Base-by-base conservation (phyloP, 2,888 invertebrate genomes). In the Selenia dentaria region DNA sequence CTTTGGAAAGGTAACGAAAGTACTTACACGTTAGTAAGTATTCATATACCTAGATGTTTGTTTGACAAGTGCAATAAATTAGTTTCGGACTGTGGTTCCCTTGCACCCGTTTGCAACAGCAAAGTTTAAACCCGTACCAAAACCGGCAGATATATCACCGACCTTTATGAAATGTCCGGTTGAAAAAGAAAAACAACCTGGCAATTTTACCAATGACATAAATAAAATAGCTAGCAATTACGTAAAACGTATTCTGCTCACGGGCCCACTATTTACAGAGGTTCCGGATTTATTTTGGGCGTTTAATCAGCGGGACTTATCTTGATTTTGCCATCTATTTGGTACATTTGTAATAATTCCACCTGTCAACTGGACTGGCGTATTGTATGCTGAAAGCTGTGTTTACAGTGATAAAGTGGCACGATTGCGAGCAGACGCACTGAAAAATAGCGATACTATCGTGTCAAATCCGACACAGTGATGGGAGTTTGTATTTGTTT, bases 231-330 rank as follows among this genome's bases (percentile, higher is more conserved):
- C 51, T 46, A 52, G 44, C 51, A 59, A 59, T 57, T 55, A 53
- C 55, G 46, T 46, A 48, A 54, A 55, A 57, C 35, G 50, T 29
- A 53, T 55, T 49, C 46, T 9, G 44, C 55, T 38, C 45, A 45
- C 50, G 50, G 44, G 25, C 22, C 41, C 50, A 51, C 51, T 58
- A 52, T 59, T 54, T 56, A 52, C 56, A 43, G 41, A 48, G 48
- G 40, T 49, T 45, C 37, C 36, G 57, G 62, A 70, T 70, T 68
- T 70, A 70, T 69, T 59, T 41, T 49, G 36, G 40, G 46, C 64
- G 62, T 67, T 70, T 68, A 68, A 70, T 70, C 71, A 69, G 60
- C 55, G 27, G 26, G 57, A 62, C 52, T 62, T 62, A 68, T 69
- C 67, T 64, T 51, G 37, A 54, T 42, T 48, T 57, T 42, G 51